Evolutionary conservation across 1,140 invertebrate species (phyloP).

Genomic region (Trachymyrmex septentrionalis): DNA sequence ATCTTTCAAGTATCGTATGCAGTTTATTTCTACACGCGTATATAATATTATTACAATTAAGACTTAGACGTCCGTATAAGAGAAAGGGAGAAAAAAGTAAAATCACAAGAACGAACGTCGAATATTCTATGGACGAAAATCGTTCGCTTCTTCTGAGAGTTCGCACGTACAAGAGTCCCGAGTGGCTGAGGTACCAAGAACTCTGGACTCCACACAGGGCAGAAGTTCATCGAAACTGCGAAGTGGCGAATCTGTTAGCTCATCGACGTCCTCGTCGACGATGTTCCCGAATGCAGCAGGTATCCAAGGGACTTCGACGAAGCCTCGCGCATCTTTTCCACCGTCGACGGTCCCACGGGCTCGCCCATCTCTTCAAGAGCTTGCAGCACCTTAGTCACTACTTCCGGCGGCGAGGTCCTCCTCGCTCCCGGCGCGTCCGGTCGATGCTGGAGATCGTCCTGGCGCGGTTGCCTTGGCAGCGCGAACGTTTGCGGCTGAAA

Average conservation of each 20-base stretch:
- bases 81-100: background rate
- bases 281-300: background rate
- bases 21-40: constrained; percentile 36
- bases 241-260: constrained; percentile 4
- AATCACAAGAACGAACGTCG: background rate
- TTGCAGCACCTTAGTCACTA: constrained; percentile 73
- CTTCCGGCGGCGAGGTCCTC: constrained; percentile 77
- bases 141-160: background rate
- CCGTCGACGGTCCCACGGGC: background rate
- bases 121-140: constrained; percentile 28
- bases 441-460: constrained; percentile 76
- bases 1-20: background rate
- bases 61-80: background rate
- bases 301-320: constrained; percentile 13
- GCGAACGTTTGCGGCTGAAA: constrained; percentile 72
- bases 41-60: constrained; percentile 7
- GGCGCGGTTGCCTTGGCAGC: constrained; percentile 50
- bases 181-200: background rate
- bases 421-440: constrained; percentile 76
- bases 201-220: background rate
- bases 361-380: constrained; percentile 78
- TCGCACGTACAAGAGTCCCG: background rate
- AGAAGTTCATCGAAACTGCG: constrained; percentile 9
- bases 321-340: constrained; percentile 57
- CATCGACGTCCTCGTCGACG: background rate